Conservation (phyloP, 2,113 vertebrate species). For the Tretioscincus oriximinensis region DNA sequence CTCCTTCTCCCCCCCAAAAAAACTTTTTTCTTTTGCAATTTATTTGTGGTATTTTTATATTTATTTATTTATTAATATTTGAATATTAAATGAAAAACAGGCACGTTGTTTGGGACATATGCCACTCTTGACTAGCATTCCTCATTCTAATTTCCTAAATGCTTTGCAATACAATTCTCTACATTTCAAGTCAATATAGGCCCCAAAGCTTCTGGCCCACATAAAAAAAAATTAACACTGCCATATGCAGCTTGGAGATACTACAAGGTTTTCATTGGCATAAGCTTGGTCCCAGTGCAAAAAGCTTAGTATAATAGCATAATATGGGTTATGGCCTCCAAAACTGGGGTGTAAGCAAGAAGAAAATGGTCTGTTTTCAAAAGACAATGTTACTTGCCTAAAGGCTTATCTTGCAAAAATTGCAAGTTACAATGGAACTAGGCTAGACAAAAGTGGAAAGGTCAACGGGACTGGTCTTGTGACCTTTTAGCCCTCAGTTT, state of each 20-base stretch:
- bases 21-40: background rate
- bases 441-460: background rate
- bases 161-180: too few species aligned
- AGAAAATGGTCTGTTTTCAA: background rate
- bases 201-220: too few species aligned
- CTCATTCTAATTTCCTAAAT: too few species aligned
- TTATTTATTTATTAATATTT: too few species aligned
- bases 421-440: background rate
- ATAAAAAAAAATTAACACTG: too few species aligned
- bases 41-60: background rate
- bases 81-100: background rate
- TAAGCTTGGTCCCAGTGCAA: background rate
- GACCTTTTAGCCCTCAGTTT: background rate
- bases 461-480: background rate
- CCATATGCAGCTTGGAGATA: too few species aligned
- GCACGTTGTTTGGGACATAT: background rate
- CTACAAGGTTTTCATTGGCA: background rate
- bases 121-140: background rate
- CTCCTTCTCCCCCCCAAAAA: background rate
- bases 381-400: background rate
- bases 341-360: background rate
- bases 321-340: background rate
- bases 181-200: too few species aligned
- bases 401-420: background rate
- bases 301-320: background rate